These are phyloP conservation scores for Leucophora obtusa DNA, from an alignment of 2,888 invertebrate species.

Conservation along the genomic window DNA sequence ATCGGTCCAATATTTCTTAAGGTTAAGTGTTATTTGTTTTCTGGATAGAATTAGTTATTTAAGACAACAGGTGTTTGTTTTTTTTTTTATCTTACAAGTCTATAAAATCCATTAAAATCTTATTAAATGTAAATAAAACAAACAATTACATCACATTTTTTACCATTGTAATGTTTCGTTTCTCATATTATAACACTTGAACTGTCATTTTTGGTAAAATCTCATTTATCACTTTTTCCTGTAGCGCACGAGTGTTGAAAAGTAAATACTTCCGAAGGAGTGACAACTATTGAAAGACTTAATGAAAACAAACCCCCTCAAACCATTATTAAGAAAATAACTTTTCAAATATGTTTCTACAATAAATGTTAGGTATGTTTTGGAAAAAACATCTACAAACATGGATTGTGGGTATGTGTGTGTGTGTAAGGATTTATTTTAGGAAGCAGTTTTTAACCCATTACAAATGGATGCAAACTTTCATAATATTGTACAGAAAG, in stretches of 20 bases:
- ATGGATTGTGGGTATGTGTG: not conserved
- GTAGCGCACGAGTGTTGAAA: slow-evolving; percentile 47
- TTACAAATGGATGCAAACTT: not conserved
- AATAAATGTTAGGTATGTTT: slow-evolving; percentile 14
- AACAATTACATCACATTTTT: slow-evolving; percentile 30
- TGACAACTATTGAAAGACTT: slow-evolving; percentile 63
- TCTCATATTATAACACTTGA: slow-evolving; percentile 54
- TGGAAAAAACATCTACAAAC: slow-evolving; percentile 18
- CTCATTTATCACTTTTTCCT: slow-evolving; percentile 58
- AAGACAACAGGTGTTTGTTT: slow-evolving; percentile 69
- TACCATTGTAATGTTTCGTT: slow-evolving; percentile 58
- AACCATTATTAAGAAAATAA: slow-evolving; percentile 7
- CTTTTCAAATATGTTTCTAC: slow-evolving; percentile 31
- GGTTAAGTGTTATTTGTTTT: slow-evolving; percentile 1
- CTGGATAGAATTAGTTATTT: not conserved
- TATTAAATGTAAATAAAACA: slow-evolving; percentile 71
- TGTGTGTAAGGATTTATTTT: slow-evolving; percentile 2
- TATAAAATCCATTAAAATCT: slow-evolving; percentile 71
- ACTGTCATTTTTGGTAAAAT: slow-evolving; percentile 61
- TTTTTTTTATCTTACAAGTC: slow-evolving; percentile 55
- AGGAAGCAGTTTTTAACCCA: slow-evolving; percentile 23
- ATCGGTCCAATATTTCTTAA: not conserved
- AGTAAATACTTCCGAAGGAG: slow-evolving; percentile 62
- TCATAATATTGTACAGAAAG: no score
- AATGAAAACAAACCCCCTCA: slow-evolving; percentile 41